Base-by-base conservation (phyloP, 2,113 vertebrate genomes). In the Thermophis baileyi region DNA sequence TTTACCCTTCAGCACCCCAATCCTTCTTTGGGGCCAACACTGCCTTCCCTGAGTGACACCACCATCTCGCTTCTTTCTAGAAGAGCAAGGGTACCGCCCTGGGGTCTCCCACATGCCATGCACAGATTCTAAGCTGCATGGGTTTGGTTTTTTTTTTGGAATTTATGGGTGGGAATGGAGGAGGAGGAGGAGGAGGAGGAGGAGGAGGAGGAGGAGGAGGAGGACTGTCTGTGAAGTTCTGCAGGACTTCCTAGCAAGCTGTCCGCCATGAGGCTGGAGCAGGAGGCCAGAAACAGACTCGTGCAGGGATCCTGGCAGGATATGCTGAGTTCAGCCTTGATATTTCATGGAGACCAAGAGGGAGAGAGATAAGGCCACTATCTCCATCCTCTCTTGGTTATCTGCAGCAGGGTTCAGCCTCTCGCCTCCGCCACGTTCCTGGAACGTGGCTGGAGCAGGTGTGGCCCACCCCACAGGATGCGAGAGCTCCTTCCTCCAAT, bases 361-460 rank as follows among this genome's bases (percentile, higher is more conserved):
- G n/a, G 74, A 55, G n/a, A 30, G 27, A 92, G 95, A 94, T 95
- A 87, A 55, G 51, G 35, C 57, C 74, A 1, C 93, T 96, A 96
- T 97, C 96, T 95, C 92, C 96, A 94, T 96, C 97, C 95, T 90
- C 91, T 93, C 91, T 3, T 0, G 95, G 60, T 96, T 96, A 96
- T 97, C 96, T 92, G 92, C 55, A 3, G 47, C 69, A 2, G 94
- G 96, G 50, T 94, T 93, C 93, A 96, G 97, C 96, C 96, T 95
- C 89, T 97, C 95, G 96, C 96, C 94, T 94, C 94, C 90, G 97
- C 95, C 98, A 98, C 97, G 96, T 98, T 98, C 97, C 97, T 93
- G 96, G 96, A 98, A 97, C 95, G 97, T 97, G 98, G 53, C 97
- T 96, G 95, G 96, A 95, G 95, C 97, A 98, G 97, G 98, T 98